phyloP scores from a whole-genome alignment of 1,140 invertebrate genomes.

The Nephotettix cincticeps region DNA sequence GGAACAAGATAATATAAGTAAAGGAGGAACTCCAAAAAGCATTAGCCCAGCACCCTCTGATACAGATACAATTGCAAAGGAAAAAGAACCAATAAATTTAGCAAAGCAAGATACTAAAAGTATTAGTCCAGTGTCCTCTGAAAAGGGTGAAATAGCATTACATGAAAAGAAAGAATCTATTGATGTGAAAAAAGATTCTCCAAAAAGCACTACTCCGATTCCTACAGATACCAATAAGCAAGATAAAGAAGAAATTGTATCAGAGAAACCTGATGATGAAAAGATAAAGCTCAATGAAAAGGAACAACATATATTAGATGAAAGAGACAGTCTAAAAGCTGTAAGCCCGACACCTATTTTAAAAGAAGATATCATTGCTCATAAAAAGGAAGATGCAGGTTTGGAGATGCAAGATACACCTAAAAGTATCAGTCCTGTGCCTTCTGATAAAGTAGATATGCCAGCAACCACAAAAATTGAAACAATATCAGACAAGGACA shows the following conservation, averaged over 20 bases:
- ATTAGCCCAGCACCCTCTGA: background rate
- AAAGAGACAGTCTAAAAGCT: background rate
- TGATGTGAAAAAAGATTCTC: background rate
- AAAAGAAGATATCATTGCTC: too few relatives aligned
- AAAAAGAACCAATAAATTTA: background rate
- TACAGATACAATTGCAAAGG: background rate
- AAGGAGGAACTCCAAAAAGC: background rate
- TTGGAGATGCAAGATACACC: too few relatives aligned
- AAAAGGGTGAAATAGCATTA: background rate
- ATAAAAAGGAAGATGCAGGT: too few relatives aligned
- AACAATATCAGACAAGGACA: background rate
- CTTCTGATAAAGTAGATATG: background rate
- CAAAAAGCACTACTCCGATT: background rate
- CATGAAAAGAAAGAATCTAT: background rate
- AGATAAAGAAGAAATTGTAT: background rate
- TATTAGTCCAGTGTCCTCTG: background rate
- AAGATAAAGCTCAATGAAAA: background rate
- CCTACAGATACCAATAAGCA: background rate
- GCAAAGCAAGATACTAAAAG: conserved; percentile 8
- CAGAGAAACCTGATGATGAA: background rate
- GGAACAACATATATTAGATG: background rate
- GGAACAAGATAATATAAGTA: too few relatives aligned
- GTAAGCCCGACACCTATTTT: background rate
- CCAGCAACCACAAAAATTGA: background rate
- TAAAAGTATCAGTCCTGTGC: background rate